A percentile compares a stretch with the other conserved stretches of the same genome.
phyloP scores from a whole-genome alignment of 2,113 vertebrate species.

The Coryphaenoides rupestris region DNA sequence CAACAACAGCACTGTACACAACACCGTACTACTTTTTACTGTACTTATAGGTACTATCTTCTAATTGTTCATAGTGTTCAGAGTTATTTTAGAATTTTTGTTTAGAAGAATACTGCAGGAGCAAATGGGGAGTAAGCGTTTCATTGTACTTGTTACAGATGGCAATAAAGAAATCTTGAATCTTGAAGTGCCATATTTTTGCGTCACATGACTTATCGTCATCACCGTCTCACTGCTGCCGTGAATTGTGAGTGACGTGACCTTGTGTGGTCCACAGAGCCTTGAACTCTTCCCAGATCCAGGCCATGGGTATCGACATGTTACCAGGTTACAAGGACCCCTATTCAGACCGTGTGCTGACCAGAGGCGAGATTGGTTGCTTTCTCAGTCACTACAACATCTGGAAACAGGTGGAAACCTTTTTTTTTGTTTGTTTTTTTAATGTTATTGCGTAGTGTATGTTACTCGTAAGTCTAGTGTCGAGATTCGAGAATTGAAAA shows the following conservation, averaged over 20 bases:
- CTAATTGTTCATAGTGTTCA: too few relatives aligned
- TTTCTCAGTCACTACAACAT: slow-evolving; percentile 87
- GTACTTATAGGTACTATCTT: too few relatives aligned
- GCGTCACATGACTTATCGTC: not conserved
- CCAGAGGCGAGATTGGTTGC: slow-evolving; percentile 85
- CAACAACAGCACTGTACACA: too few relatives aligned
- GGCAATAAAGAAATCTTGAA: too few relatives aligned
- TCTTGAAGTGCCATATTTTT: slow-evolving; percentile 2
- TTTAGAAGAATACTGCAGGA: too few relatives aligned
- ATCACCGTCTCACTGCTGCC: too few relatives aligned
- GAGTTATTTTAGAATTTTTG: too few relatives aligned
- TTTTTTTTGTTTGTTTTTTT: not conserved
- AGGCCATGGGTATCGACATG: slow-evolving; percentile 80
- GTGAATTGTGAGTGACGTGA: too few relatives aligned
- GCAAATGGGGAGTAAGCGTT: too few relatives aligned
- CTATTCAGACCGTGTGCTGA: slow-evolving; percentile 81
- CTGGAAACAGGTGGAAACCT: slow-evolving; percentile 72
- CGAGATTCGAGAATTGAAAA: not conserved
- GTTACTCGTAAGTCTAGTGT: not conserved
- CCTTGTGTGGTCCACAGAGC: slow-evolving; percentile 59
- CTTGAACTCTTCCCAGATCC: slow-evolving; percentile 81
- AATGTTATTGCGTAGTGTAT: not conserved
- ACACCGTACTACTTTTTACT: too few relatives aligned
- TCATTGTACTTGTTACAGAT: too few relatives aligned
- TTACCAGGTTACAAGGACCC: slow-evolving; percentile 84